Evolutionary conservation across 2,113 vertebrate species (phyloP), one percentile per base, ranked within the genome.

Genomic region (Casuarius casuarius): DNA sequence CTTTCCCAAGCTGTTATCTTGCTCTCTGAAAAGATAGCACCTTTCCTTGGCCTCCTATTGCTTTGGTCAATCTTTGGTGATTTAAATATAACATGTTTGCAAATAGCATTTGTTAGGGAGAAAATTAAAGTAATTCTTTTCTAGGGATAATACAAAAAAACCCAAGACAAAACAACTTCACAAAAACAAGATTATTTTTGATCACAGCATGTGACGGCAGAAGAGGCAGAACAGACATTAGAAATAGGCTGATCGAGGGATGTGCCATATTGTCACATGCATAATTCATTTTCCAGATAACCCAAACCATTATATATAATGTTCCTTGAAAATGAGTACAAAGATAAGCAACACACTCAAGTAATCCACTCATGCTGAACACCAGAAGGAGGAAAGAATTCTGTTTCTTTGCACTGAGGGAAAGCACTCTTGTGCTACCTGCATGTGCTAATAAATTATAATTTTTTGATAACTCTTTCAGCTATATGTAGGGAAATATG

Each of bases 221-320:
- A 92, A 88, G 67, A 91, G 58, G 54, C 49, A 93, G 46, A 79
- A 17, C 4, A 79, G 66, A 58, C 21, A 49, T 51, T 82, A 84
- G 88, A 84, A 95, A 92, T 35, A 66, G 35, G 35, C 35, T 92
- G 78, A 68, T 33, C 62, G 71, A 58, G 54, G 14, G 14, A 78
- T 87, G 15, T 94, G 12, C 77, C 61, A 29, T 91, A 76, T 78
- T 92, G 51, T 78, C 87, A 92, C 48, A 89, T 82, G 25, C n/a
- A 89, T 94, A 94, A 95, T 92, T 92, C 51, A 91, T 97, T 91
- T 95, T 78, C 28, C 44, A 91, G 73, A 79, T 95, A 95, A 89
- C 1, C 2, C 86, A 94, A 87, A 95, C n/a, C 42, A 22, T 95
- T 0, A 1, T 82, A 74, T 87, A 46, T 82, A 93, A 68, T 29